Percentiles rank a stretch among this genome's conserved stretches.
These are phyloP conservation scores for Gryon sp. DNA, from an alignment of 1,140 invertebrate species.

Conservation along the genomic window DNA sequence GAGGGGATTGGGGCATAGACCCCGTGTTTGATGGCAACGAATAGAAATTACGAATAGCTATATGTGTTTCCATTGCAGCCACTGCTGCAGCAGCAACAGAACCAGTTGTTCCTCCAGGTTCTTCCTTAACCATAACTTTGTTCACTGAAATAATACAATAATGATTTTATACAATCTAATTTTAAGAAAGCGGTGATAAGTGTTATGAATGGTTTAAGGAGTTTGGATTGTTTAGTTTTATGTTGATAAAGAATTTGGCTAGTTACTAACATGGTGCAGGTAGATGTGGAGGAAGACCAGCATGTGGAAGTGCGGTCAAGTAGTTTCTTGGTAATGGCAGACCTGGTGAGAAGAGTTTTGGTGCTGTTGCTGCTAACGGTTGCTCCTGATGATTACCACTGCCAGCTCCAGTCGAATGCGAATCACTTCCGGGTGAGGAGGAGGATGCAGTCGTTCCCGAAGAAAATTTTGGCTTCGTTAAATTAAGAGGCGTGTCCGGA, in stretches of 20 bases:
- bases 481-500: conserved; percentile 91
- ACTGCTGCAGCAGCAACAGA: conserved; percentile 71
- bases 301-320: conserved; percentile 80
- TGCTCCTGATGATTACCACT: conserved; percentile 79
- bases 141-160: conserved; percentile 67
- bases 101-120: conserved; percentile 69
- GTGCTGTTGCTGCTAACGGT: conserved; percentile 81
- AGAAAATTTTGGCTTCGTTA: conserved; percentile 89
- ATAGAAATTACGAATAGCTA: conserved; percentile 77
- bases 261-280: conserved; percentile 73
- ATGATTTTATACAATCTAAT: too few species aligned
- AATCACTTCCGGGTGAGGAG: conserved; percentile 74
- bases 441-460: conserved; percentile 72
- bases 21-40: conserved; percentile 72
- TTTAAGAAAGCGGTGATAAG: too few species aligned
- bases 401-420: conserved; percentile 78
- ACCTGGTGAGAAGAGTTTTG: conserved; percentile 81
- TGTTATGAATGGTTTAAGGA: too few species aligned
- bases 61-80: conserved; percentile 77
- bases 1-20: conserved; percentile 73
- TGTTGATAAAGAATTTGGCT: too few species aligned
- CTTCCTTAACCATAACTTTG: conserved; percentile 75
- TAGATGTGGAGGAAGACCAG: conserved; percentile 81
- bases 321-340: conserved; percentile 82
- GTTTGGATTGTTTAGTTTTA: too few species aligned